Conservation (phyloP, 2,888 invertebrate genomes). For the Caenorhabditis sinica region DNA sequence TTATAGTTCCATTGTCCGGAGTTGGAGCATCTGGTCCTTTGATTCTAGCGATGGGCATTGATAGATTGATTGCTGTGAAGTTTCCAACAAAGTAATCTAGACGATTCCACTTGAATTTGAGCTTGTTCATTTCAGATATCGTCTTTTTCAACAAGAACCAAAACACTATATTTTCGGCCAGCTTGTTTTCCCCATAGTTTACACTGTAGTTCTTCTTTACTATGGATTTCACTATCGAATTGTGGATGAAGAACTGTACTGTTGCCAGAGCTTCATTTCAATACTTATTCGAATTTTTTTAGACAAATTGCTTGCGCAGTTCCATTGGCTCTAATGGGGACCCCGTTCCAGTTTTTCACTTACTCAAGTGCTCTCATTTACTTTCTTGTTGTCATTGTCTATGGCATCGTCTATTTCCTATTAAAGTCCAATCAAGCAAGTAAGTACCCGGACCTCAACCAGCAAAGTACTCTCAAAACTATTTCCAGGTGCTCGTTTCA, state of each 20-base stretch:
- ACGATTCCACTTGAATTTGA: too few species aligned
- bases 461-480: too few species aligned
- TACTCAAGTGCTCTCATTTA: conserved; percentile 64
- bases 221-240: conserved; percentile 41
- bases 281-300: not conserved
- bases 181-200: conserved; percentile 55
- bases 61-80: conserved; percentile 66
- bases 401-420: conserved; percentile 52
- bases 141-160: conserved; percentile 60
- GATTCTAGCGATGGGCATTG: conserved; percentile 65
- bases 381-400: conserved; percentile 53
- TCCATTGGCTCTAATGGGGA: conserved; percentile 58
- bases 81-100: conserved; percentile 59
- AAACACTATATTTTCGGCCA: conserved; percentile 51
- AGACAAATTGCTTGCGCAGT: conserved; percentile 51
- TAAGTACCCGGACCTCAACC: not conserved
- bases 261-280: not conserved
- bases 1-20: conserved; percentile 60
- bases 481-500: conserved; percentile 61
- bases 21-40: conserved; percentile 62
- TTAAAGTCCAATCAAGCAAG: conserved; percentile 56
- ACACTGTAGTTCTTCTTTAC: conserved; percentile 44
- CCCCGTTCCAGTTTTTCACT: conserved; percentile 62
- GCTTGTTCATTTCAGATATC: conserved; percentile 48
- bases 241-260: conserved; percentile 33